Conservation (phyloP, 1,140 invertebrate species). For the Cylas formicarius region DNA sequence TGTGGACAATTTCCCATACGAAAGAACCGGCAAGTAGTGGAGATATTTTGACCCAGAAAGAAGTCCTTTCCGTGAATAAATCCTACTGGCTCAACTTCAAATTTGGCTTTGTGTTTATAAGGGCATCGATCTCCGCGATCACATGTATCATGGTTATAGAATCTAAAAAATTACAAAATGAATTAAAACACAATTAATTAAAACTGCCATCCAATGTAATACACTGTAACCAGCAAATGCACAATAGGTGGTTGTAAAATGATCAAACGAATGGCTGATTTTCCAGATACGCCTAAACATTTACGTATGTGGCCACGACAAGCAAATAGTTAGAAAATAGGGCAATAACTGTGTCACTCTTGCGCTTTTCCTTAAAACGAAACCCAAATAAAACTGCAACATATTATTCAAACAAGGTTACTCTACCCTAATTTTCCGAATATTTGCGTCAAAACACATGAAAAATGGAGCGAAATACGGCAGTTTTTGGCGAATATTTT, state of each 20-base stretch:
- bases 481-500: neutral
- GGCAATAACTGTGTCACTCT: neutral
- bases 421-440: neutral
- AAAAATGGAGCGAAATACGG: neutral
- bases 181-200: neutral
- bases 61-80: conserved; percentile 16
- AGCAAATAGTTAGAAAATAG: neutral
- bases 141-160: conserved; percentile 13
- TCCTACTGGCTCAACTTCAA: conserved; percentile 19
- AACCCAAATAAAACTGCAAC: neutral
- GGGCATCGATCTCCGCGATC: conserved; percentile 8
- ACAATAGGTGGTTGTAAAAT: conserved; percentile 2
- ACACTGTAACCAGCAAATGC: neutral
- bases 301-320: too few species aligned
- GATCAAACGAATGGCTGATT: neutral
- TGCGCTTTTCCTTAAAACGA: neutral
- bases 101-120: conserved; percentile 16
- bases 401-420: neutral
- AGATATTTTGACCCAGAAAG: conserved; percentile 16
- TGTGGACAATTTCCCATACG: conserved; percentile 23
- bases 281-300: too few species aligned
- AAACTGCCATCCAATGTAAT: neutral
- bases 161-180: conserved; percentile 14
- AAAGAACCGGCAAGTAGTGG: conserved; percentile 19
- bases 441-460: neutral